These are phyloP conservation scores for Pyrrhosoma nymphula DNA, from an alignment of 2,888 invertebrate species.

Conservation along the genomic window DNA sequence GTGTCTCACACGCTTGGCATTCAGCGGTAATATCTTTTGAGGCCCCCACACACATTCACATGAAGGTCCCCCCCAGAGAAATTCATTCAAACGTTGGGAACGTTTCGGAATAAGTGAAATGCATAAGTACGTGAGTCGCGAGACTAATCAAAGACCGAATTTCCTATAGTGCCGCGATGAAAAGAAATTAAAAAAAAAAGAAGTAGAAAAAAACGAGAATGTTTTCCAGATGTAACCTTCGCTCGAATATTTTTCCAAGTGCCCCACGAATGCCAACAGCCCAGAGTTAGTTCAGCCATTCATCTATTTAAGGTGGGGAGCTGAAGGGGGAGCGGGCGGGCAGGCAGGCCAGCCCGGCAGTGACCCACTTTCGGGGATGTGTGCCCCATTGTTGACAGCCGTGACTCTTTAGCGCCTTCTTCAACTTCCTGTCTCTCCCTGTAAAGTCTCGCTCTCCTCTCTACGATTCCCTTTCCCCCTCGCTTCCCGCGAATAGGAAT, in stretches of 20 bases:
- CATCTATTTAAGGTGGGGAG: conserved; percentile 1
- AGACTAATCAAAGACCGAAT: not conserved
- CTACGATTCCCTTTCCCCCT: not conserved
- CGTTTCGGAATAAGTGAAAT: not conserved
- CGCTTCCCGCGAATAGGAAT: not conserved
- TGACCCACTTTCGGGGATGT: not conserved
- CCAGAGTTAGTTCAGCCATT: not conserved
- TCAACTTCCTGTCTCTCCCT: not conserved
- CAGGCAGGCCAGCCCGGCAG: not conserved
- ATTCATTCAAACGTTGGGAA: not conserved
- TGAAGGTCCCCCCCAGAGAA: not conserved
- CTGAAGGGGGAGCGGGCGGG: too few species aligned
- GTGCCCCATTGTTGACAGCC: not conserved
- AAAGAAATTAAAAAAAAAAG: not conserved
- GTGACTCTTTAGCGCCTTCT: not conserved
- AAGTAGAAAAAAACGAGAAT: not conserved
- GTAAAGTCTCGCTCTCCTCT: not conserved
- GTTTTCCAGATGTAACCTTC: conserved; percentile 10
- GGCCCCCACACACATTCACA: not conserved
- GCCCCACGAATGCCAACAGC: not conserved
- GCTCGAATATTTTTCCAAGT: not conserved
- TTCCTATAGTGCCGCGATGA: not conserved
- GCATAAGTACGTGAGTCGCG: conserved; percentile 9
- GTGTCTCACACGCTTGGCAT: not conserved
- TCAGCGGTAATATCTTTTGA: not conserved